Evolutionary conservation across 1,140 invertebrate species (phyloP).

Genomic region (Druon quercuslanigerum): DNA sequence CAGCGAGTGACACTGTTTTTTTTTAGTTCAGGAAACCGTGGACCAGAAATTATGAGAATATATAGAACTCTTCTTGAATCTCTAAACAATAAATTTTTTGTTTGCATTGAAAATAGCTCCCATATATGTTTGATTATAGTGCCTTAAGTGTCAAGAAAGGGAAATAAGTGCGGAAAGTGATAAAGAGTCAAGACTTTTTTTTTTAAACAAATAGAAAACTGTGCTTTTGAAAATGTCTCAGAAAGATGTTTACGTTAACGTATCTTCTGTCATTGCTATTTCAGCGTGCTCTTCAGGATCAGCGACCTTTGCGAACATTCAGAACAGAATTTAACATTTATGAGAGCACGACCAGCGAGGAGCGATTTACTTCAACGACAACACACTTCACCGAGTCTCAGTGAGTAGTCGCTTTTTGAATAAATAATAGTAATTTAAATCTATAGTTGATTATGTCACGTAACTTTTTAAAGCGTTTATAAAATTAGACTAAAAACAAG

Average conservation of each 20-base stretch:
- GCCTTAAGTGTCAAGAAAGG: neutral
- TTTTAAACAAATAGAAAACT: neutral
- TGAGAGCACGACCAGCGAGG: constrained; percentile 79
- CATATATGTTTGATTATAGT: too few species aligned
- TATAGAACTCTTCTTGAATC: neutral
- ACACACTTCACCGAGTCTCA: constrained; percentile 77
- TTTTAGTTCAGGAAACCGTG: neutral
- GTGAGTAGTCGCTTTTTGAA: constrained; percentile 69
- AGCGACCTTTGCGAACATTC: constrained; percentile 84
- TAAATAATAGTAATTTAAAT: constrained; percentile 10
- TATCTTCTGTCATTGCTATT: constrained; percentile 66
- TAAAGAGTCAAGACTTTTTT: neutral
- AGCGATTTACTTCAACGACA: constrained; percentile 79
- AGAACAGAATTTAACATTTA: constrained; percentile 86
- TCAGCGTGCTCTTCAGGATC: constrained; percentile 81
- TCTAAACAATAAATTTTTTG: too few species aligned
- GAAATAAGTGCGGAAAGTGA: neutral
- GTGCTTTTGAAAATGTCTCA: neutral
- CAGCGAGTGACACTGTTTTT: neutral
- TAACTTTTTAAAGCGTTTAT: neutral
- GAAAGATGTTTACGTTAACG: constrained; percentile 60
- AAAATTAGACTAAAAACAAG: too few species aligned
- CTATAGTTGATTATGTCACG: neutral
- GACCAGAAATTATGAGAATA: neutral
- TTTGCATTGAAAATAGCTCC: too few species aligned